These are phyloP conservation scores for Yponomeuta malinellus DNA, from an alignment of 2,888 invertebrate species.

Conservation along the genomic window DNA sequence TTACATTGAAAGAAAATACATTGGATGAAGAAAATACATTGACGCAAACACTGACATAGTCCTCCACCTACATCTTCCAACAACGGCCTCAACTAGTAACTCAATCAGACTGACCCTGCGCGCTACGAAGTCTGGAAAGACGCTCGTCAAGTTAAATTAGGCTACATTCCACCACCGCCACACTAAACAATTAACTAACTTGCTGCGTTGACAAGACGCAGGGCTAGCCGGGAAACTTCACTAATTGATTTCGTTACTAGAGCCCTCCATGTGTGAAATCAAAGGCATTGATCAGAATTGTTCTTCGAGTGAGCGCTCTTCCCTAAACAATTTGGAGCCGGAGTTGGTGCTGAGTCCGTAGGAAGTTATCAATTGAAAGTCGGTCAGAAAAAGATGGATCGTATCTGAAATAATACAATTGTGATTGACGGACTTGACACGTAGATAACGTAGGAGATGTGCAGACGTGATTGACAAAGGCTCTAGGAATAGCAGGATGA, in stretches of 20 bases:
- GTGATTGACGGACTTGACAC: neutral
- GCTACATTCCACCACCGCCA: conserved; percentile 15
- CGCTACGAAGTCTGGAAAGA: conserved; percentile 1
- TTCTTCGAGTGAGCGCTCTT: neutral
- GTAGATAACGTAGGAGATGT: neutral
- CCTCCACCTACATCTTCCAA: too few relatives aligned
- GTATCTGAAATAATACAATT: neutral
- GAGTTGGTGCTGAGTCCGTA: too few relatives aligned
- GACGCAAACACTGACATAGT: too few relatives aligned
- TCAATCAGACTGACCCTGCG: too few relatives aligned
- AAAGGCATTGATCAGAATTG: conserved; percentile 18
- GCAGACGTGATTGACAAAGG: neutral
- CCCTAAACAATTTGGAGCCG: neutral
- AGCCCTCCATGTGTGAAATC: conserved; percentile 13
- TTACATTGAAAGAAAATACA: too few relatives aligned
- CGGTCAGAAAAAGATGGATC: neutral
- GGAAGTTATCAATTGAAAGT: neutral
- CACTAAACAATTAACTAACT: conserved; percentile 17
- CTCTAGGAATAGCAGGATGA: too few relatives aligned
- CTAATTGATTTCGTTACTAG: conserved; percentile 16
- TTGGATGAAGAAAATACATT: too few relatives aligned
- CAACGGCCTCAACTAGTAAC: too few relatives aligned
- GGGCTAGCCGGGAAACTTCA: conserved; percentile 15
- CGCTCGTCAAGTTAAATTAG: conserved; percentile 14
- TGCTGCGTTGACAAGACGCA: conserved; percentile 15